A percentile compares a stretch with the other conserved stretches of the same genome.
phyloP scores from a whole-genome alignment of 2,113 vertebrate species.

The Scolopax mira region DNA sequence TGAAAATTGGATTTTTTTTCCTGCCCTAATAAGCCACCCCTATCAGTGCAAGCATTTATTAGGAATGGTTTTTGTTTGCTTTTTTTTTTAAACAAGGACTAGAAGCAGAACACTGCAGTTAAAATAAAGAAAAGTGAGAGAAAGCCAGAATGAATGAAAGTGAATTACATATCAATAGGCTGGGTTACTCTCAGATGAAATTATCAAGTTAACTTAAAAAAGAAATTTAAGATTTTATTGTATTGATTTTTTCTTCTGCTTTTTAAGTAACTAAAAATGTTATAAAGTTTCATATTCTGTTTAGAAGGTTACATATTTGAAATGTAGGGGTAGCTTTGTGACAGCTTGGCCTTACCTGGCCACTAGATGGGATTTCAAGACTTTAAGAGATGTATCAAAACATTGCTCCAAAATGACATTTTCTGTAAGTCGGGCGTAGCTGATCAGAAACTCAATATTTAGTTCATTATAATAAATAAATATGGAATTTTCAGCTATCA shows the following conservation, averaged over 20 bases:
- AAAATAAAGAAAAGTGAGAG: not conserved
- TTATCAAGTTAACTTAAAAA: not conserved
- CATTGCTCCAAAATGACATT: not conserved
- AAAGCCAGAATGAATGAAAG: not conserved
- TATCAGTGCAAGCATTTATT: not conserved
- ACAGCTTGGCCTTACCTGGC: not conserved
- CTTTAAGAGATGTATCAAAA: not conserved
- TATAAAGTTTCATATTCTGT: not conserved
- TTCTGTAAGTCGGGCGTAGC: not conserved
- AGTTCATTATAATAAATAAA: not conserved
- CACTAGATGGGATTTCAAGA: not conserved
- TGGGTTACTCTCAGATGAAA: not conserved
- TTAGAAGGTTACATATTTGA: not conserved
- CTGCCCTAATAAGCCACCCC: not conserved
- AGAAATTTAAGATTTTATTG: not conserved
- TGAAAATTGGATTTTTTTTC: not conserved
- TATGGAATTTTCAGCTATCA: not conserved
- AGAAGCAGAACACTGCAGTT: not conserved
- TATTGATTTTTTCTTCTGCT: not conserved
- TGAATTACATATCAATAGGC: not conserved
- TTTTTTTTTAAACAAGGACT: not conserved
- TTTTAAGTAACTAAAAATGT: not conserved
- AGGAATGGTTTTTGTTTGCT: not conserved
- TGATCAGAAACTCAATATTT: not conserved
- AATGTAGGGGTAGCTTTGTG: not conserved